Evolutionary conservation across 2,113 vertebrate species (phyloP).

Genomic region (Equus przewalskii): DNA sequence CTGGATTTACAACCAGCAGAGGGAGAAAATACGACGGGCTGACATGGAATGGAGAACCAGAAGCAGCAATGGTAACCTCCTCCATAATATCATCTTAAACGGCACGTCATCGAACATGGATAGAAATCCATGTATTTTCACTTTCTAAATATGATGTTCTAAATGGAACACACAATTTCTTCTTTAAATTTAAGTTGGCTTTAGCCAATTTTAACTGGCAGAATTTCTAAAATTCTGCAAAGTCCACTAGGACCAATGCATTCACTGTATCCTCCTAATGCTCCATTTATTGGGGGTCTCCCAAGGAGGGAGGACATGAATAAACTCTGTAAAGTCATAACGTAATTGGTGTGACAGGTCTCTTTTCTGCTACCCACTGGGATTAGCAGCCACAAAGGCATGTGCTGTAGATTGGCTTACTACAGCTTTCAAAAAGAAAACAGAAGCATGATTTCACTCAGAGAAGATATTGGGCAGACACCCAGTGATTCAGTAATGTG

Average conservation of each 20-base stretch:
- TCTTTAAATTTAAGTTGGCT: conserved; percentile 8
- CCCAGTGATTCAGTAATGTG: background rate
- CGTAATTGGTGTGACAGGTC: background rate
- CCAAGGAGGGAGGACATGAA: conserved; percentile 30
- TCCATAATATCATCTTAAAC: background rate
- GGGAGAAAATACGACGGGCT: background rate
- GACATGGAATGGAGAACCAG: background rate
- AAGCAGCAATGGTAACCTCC: background rate
- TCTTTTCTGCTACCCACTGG: conserved; percentile 49
- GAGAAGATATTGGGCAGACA: background rate
- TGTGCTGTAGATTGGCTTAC: background rate
- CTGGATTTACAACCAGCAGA: background rate
- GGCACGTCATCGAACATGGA: background rate
- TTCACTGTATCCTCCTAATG: background rate
- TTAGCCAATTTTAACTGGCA: conserved; percentile 23
- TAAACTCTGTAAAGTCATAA: background rate
- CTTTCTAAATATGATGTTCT: conserved; percentile 35
- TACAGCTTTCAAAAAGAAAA: conserved; percentile 32
- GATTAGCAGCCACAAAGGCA: background rate
- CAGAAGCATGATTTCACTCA: conserved; percentile 54
- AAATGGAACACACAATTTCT: conserved; percentile 21
- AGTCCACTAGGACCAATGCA: background rate
- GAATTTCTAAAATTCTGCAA: conserved; percentile 31
- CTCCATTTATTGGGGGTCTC: background rate
- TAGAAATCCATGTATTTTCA: conserved; percentile 72